Conservation (phyloP, 2,888 invertebrate species). For the Biston stratarius region DNA sequence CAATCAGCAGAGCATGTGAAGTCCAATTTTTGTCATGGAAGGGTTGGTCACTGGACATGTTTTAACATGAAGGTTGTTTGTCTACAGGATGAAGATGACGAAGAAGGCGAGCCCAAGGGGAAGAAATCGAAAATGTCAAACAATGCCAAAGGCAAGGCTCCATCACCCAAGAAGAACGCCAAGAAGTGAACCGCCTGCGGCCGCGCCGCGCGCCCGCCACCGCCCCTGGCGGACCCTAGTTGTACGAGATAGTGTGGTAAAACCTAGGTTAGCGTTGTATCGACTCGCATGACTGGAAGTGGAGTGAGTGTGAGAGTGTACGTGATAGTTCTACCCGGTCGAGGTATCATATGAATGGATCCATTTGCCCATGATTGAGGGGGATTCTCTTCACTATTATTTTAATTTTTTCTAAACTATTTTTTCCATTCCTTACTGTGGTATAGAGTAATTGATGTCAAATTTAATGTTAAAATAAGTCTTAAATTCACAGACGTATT, state of each 20-base stretch:
- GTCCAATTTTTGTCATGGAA: neutral
- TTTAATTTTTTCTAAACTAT: conserved; percentile 73
- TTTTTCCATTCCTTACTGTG: conserved; percentile 84
- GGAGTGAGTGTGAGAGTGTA: conserved; percentile 58
- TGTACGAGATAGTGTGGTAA: conserved; percentile 75
- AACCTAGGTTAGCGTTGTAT: conserved; percentile 77
- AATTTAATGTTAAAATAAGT: conserved; percentile 73
- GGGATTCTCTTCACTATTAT: conserved; percentile 71
- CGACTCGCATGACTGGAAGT: conserved; percentile 55
- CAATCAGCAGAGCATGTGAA: neutral
- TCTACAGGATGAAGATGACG: conserved; percentile 89
- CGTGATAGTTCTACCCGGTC: conserved; percentile 63
- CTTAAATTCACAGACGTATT: conserved; percentile 75
- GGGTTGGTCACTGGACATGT: neutral
- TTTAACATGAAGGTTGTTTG: conserved; percentile 18
- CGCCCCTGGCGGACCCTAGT: conserved; percentile 53
- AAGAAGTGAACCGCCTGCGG: conserved; percentile 77
- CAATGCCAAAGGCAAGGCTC: conserved; percentile 89
- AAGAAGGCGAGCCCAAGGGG: conserved; percentile 92
- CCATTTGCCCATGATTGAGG: conserved; percentile 60
- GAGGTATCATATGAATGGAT: conserved; percentile 57
- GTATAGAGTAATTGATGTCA: conserved; percentile 81
- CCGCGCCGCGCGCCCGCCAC: conserved; percentile 46
- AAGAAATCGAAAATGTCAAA: conserved; percentile 92
- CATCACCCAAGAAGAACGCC: conserved; percentile 90